Base-by-base conservation (phyloP, 2,888 invertebrate species). In the Rhagophthalmus giganteus region DNA sequence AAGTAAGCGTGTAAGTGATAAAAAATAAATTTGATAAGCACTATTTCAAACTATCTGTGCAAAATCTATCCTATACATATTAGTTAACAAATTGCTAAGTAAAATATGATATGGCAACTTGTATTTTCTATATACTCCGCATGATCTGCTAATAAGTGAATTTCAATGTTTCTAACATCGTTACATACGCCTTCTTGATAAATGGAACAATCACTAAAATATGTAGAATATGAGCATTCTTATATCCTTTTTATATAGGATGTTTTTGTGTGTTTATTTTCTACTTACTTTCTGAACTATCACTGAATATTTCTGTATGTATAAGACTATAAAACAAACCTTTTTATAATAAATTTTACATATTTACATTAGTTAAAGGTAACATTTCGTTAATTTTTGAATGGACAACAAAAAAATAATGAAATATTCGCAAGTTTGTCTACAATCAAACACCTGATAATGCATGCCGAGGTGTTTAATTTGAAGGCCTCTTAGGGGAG, bases 301-400 rank as follows among this genome's bases (percentile, higher is more conserved):
- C 40, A 33, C 39, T 27, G 39, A 46, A 39, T 26, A 39, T 40
- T 40, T 47, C 30, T 12, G 13, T 47, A 47, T 41, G 37, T 41
- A 41, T 35, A 49, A 41, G 48, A 41, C 48, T 49, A 49, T 46
- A 46, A 50, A 51, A 45, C 39, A 45, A 46, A 51, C 35, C 31
- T 20, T 44, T 47, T 40, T 35, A 42, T 40, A 46, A 40, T 31
- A 52, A 52, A 52, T 52, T 52, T 52, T 52, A 52, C 52, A 52
- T 52, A 52, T 52, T 52, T 52, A 52, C 52, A 52, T 16, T 46
- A 46, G 42, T 47, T 52, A 38, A 41, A 47, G 52, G 52, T 52
- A 52, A 52, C 52, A 47, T 47, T 46, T 52, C 42, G 34, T 41
- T 47, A 35, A 40, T 40, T 41, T 38, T 33, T 39, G 50, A 42